Evolutionary conservation across 2,797 vertebrate species (phyloP).

Genomic region (Enteromius mattozi): DNA sequence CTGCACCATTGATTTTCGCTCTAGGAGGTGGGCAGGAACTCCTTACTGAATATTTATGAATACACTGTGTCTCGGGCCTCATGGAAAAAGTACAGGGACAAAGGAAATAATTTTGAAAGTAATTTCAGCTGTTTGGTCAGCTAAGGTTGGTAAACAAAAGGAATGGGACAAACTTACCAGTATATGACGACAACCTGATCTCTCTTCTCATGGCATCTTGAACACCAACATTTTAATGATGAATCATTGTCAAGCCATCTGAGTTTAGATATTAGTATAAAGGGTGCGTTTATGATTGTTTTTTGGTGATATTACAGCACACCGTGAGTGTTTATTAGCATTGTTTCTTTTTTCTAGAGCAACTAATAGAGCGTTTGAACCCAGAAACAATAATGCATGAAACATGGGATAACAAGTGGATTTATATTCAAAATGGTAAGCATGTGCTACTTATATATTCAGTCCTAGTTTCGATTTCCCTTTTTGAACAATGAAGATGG

Average conservation of each 20-base stretch:
- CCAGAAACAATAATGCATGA: neutral
- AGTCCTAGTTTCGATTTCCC: neutral
- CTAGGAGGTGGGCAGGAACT: conserved; percentile 54
- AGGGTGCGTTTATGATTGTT: neutral
- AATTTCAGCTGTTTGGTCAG: conserved; percentile 39
- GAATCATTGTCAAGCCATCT: too few relatives aligned
- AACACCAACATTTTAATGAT: too few relatives aligned
- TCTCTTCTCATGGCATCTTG: neutral
- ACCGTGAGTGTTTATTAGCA: neutral
- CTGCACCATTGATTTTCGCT: conserved; percentile 64
- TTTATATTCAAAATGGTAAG: neutral
- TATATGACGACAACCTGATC: neutral
- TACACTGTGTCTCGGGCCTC: conserved; percentile 28
- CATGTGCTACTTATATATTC: neutral
- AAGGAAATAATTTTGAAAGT: conserved; percentile 49
- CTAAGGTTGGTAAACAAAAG: conserved; percentile 24
- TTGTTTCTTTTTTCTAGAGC: neutral
- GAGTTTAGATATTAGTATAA: too few relatives aligned
- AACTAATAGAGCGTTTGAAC: neutral
- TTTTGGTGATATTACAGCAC: neutral
- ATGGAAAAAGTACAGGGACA: conserved; percentile 44
- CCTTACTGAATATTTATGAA: conserved; percentile 62
- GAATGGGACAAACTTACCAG: neutral
- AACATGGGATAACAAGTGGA: neutral
- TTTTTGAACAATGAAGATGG: neutral